Evolutionary conservation across 2,797 vertebrate species (phyloP), one percentile per base, ranked within the genome.

Genomic region (Diplodus sargus): DNA sequence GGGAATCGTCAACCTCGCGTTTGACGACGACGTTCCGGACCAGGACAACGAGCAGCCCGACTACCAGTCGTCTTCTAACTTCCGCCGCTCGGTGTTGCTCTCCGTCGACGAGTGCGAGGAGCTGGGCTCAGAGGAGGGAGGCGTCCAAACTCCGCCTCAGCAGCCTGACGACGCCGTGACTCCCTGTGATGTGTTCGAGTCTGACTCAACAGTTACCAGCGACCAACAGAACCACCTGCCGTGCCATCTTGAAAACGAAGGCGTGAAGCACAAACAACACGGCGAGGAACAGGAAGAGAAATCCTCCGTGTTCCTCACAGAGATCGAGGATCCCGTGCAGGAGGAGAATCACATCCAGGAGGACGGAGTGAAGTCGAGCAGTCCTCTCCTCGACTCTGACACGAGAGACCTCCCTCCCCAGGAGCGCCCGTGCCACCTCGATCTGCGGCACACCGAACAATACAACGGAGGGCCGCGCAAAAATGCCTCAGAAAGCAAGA

Each of bases 71-170:
- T 87, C 91, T 13, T 95, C 97, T 25, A 95, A 93, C 82, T 99
- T 99, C 92, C 97, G 96, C 25, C 96, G 97, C 5, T 98, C 98
- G 0, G 94, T 99, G 85, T 88, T 99, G 75, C 97, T 99, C 57
- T 99, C 98, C 0, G 98, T 99, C 15, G 98, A 99, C 78, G 98
- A 99, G 90, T 99, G 98, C 28, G 98, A 99, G 90, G 98, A 99
- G 89, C 45, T 99, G 77, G 97, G 96, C 69, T 97, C 96, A 14
- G 98, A 99, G n/a, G 98, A 99, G 69, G 96, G 93, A 43, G 96
- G 96, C 11, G 82, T 78, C 62, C 96, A 94, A 42, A 93, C 92
- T 45, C 93, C 94, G 2, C 85, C 81, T 56, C 95, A 93, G 20
- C 93, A 91, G 25, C 87, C 91, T 0, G 2, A 76, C 4, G 93